Conservation (phyloP, 2,888 invertebrate genomes). For the Nemotelus nigrinus region DNA sequence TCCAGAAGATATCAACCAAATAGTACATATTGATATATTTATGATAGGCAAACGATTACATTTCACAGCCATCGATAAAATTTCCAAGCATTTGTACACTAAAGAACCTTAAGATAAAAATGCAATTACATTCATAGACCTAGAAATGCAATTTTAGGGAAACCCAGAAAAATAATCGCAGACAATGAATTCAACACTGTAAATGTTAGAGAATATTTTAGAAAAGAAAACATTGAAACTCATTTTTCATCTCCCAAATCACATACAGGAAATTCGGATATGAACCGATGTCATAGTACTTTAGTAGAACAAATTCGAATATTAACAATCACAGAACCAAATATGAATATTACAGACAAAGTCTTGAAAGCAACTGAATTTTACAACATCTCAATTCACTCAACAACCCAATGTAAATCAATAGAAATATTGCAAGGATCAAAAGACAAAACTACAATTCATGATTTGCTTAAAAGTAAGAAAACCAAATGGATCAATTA, state of each 20-base stretch:
- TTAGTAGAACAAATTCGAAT: neutral
- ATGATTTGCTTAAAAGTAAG: no score
- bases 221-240: neutral
- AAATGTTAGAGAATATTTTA: neutral
- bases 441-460: no score
- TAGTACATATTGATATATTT: conserved; percentile 14
- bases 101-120: neutral
- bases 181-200: neutral
- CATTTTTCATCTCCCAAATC: neutral
- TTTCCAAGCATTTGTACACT: neutral
- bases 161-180: neutral
- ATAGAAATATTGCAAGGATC: no score
- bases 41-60: conserved; percentile 24
- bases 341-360: no score
- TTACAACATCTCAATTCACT: no score
- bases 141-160: neutral
- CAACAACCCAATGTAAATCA: no score
- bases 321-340: neutral
- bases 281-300: neutral
- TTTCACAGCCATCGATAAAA: conserved; percentile 45
- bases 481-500: no score
- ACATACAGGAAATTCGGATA: conserved; percentile 14
- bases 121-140: no score
- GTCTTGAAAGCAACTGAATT: no score
- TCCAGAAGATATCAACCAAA: conserved; percentile 20